A percentile compares a stretch with the other conserved stretches of the same genome.
phyloP scores from a whole-genome alignment of 2,113 vertebrate genomes.

The Ahaetulla prasina region DNA sequence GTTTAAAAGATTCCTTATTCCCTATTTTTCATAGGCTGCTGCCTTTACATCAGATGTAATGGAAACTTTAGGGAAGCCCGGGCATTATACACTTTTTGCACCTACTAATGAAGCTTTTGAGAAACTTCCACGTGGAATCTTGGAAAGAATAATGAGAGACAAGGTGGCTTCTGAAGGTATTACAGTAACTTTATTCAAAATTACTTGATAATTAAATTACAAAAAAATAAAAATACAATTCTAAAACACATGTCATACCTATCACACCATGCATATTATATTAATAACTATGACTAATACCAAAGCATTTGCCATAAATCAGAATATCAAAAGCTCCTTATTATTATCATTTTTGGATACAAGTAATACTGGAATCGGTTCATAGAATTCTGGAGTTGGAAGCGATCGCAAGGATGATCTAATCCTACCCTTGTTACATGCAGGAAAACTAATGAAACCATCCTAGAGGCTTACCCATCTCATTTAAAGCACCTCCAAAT shows the following conservation, averaged over 20 bases:
- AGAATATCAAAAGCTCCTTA: neutral
- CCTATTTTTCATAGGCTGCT: slow-evolving; percentile 71
- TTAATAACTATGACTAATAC: neutral
- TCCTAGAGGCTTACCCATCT: neutral
- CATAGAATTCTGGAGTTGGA: neutral
- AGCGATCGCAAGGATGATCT: neutral
- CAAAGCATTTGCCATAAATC: neutral
- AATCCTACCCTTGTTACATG: neutral
- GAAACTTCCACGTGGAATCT: slow-evolving; percentile 75
- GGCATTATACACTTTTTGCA: slow-evolving; percentile 92
- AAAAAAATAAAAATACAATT: neutral
- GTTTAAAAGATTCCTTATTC: neutral
- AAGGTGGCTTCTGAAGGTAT: slow-evolving; percentile 85
- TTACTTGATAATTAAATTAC: neutral
- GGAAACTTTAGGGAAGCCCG: slow-evolving; percentile 80
- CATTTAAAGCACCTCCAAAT: neutral
- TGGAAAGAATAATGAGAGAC: slow-evolving; percentile 85
- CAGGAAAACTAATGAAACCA: neutral
- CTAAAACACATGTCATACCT: neutral
- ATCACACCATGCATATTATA: neutral
- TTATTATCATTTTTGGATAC: neutral
- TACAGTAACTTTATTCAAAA: neutral
- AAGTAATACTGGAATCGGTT: neutral
- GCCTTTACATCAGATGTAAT: slow-evolving; percentile 75
- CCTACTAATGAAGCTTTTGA: slow-evolving; percentile 93